A percentile compares a stretch with the other conserved stretches of the same genome.
Evolutionary conservation across 2,113 vertebrate species (phyloP).

Genomic region (Ciconia boyciana): DNA sequence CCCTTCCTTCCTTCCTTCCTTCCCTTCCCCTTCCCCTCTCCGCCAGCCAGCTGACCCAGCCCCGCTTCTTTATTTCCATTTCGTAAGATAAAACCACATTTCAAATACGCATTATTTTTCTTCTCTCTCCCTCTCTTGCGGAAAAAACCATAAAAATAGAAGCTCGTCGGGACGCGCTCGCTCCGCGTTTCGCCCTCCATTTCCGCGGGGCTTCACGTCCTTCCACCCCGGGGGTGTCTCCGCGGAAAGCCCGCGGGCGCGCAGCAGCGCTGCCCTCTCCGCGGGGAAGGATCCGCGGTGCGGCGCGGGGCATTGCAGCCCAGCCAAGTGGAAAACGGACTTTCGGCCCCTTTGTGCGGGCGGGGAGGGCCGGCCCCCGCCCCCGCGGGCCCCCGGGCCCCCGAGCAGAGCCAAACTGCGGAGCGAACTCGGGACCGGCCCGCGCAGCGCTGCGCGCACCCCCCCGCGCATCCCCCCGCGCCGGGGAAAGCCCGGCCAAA

Average conservation of each 20-base stretch:
- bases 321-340: conserved; percentile 78
- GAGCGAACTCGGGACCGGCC: conserved; percentile 52
- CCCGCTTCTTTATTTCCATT: neutral
- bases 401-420: conserved; percentile 51
- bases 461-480: neutral
- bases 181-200: neutral
- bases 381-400: neutral
- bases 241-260: neutral
- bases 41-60: neutral
- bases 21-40: neutral
- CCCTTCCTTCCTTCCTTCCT: too few species aligned
- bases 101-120: neutral
- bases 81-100: neutral
- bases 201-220: neutral
- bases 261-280: neutral
- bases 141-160: neutral
- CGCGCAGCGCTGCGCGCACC: conserved; percentile 5
- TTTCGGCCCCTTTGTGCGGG: conserved; percentile 72
- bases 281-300: conserved; percentile 7
- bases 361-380: conserved; percentile 34
- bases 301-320: conserved; percentile 55
- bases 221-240: neutral
- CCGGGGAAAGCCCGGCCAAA: accelerated
- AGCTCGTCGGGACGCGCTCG: neutral
- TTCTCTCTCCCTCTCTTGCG: neutral